Base-by-base conservation (phyloP, 2,797 vertebrate species). In the Mycteria americana region DNA sequence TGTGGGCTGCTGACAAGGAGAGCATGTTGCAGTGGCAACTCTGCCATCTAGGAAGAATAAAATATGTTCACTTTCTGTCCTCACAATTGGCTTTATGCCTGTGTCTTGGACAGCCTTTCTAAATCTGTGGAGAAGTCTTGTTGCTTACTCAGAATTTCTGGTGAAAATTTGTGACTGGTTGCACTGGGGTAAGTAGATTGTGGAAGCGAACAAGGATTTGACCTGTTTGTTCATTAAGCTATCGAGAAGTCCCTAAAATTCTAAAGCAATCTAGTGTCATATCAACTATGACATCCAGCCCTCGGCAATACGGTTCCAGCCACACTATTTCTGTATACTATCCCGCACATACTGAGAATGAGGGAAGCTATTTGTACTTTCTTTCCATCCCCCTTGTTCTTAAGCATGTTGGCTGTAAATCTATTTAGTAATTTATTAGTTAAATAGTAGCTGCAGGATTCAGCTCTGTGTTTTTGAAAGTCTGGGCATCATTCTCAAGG, bases 1-100 rank as follows among this genome's bases (percentile, higher is more conserved):
- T 56, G 92, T 78, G 89, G 93, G 94, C 92, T 94, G 93, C 92
- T 95, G 90, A 81, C 54, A 33, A 67, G 84, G 54, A 95, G 92
- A 92, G 93, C 89, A 90, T 90, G 95, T 81, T 96, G 88, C 89
- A 69, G 83, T 86, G 73, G 92, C 75, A 95, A 21, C 73, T 95
- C 85, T 88, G 85, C 88, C 94, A 92, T 94, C 21, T 87, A 94
- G 93, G 80, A 93, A 57, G 93, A 85, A 72, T 30, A 75, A 95
- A 94, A 93, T 94, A 54, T 95, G 92, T 68, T 94, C 65, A 6
- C 68, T 89, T 93, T 78, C 81, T 11, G 41, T 93, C 90, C 86
- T 89, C 31, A 2, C 0, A 1, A 27, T 46, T 95, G 93, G 94
- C 86, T 87, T 53, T 39, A 3, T 85, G 88, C 96, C 94, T 37